phyloP scores from a whole-genome alignment of 2,797 vertebrate genomes.

The Perodicticus potto region DNA sequence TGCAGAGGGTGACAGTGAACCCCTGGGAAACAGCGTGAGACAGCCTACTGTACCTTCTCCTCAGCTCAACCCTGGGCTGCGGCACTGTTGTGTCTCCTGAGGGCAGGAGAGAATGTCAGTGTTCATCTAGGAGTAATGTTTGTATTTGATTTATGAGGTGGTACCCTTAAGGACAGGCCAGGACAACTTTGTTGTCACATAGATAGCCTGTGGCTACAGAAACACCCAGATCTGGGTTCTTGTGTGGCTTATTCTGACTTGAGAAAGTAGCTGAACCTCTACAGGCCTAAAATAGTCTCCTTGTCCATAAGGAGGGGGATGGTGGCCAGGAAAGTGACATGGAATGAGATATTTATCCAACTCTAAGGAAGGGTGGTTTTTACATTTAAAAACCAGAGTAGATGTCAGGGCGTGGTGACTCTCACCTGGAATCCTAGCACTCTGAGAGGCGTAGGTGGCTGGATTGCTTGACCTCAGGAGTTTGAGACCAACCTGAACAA shows the following conservation, averaged over 20 bases:
- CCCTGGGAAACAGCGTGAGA: neutral
- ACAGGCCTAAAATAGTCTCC: neutral
- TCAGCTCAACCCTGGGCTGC: neutral
- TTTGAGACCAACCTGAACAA: too few species aligned
- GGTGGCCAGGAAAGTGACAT: neutral
- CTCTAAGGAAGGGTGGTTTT: neutral
- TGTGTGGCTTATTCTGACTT: neutral
- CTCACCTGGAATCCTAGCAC: too few species aligned
- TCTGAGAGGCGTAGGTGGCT: too few species aligned
- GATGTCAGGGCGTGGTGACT: neutral
- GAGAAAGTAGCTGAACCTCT: neutral
- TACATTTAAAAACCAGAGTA: neutral
- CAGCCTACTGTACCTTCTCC: neutral
- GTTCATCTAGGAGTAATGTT: neutral
- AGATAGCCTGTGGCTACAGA: neutral
- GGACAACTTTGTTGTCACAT: neutral
- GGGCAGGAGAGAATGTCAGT: neutral
- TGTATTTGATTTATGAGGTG: neutral
- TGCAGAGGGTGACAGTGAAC: neutral
- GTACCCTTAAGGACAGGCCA: neutral
- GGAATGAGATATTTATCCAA: neutral
- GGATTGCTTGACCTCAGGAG: too few species aligned
- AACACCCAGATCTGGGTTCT: neutral
- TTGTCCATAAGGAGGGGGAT: neutral
- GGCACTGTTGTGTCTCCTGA: rapidly evolving